Base-by-base conservation (phyloP, 2,113 vertebrate genomes). In the Alectura lathami region DNA sequence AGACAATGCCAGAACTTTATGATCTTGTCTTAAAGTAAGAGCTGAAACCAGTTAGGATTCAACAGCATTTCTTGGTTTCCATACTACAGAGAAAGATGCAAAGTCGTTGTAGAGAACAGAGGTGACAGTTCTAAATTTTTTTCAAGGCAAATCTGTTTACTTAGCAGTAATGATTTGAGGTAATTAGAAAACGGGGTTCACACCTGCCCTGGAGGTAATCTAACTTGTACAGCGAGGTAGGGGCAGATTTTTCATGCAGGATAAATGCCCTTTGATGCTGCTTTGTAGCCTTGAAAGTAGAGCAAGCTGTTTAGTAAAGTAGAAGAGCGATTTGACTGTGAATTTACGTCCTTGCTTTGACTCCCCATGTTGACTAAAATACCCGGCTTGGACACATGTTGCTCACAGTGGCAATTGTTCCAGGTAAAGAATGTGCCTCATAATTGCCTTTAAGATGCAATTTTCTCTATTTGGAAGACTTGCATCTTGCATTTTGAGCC, bases 21-120 rank as follows among this genome's bases (percentile, higher is more conserved):
- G 98, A 99, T 57, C 98, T 99, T 83, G 99, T 99, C 66, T 94
- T 97, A 86, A 99, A 98, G 99, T 99, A 95, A 98, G 96, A 86
- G 17, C 59, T 73, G 26, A 54, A 27, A 8, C 22, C 12, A 5
- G 6, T 34, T 57, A 38, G 69, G 27, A 60, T 60, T 24, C 40
- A 21, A 32, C 27, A 90, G 27, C 70, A 11, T 81, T 73, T 84
- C 59, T 73, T 67, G 29, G 4, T 69, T 74, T 76, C 29, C 30
- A 0, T 40, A 20, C 62, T 56, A 7, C 20, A 34, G 32, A 43
- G 57, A 78, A 69, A 43, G 34, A 27, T 34, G 38, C 54, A 54
- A 50, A 77, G 36, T 38, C 53, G 22, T 8, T 87, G 36, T 57
- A 68, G 53, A 69, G 77, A 17, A 23, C 45, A 48, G n/a, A 57